Conservation (phyloP, 2,113 vertebrate species). For the Nesogale talazaci region DNA sequence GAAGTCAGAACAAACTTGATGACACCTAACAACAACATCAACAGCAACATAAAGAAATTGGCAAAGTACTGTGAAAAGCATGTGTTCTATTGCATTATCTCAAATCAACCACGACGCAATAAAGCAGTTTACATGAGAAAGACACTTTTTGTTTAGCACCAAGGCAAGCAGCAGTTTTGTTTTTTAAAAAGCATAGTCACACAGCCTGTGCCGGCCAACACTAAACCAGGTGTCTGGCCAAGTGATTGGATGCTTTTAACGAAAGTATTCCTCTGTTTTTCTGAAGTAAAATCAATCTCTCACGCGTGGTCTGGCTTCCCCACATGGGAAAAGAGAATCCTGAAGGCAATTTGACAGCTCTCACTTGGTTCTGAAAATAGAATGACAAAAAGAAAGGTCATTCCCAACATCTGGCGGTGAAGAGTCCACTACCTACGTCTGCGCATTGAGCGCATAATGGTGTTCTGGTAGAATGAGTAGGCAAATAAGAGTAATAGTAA, state of each 20-base stretch:
- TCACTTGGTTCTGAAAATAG: not conserved
- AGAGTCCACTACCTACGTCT: not conserved
- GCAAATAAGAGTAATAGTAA: too few relatives aligned
- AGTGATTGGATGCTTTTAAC: not conserved
- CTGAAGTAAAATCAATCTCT: not conserved
- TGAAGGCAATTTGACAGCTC: not conserved
- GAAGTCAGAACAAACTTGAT: too few relatives aligned
- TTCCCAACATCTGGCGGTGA: not conserved
- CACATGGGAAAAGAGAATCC: not conserved
- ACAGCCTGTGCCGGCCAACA: not conserved
- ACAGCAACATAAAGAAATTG: conserved; percentile 15
- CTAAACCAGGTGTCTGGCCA: not conserved
- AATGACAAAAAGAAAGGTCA: not conserved
- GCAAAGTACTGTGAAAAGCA: conserved; percentile 30
- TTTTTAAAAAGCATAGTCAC: conserved; percentile 52
- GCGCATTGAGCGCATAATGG: not conserved
- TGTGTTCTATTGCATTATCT: conserved; percentile 54
- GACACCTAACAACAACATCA: too few relatives aligned
- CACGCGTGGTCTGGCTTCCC: not conserved
- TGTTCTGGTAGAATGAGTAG: not conserved
- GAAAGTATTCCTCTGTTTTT: conserved; percentile 31
- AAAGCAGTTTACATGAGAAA: conserved; percentile 59
- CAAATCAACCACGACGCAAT: conserved; percentile 54
- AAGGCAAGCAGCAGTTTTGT: conserved; percentile 24
- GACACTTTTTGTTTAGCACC: conserved; percentile 53